Conservation (phyloP, 2,113 vertebrate species). For the Laticauda laticaudata region DNA sequence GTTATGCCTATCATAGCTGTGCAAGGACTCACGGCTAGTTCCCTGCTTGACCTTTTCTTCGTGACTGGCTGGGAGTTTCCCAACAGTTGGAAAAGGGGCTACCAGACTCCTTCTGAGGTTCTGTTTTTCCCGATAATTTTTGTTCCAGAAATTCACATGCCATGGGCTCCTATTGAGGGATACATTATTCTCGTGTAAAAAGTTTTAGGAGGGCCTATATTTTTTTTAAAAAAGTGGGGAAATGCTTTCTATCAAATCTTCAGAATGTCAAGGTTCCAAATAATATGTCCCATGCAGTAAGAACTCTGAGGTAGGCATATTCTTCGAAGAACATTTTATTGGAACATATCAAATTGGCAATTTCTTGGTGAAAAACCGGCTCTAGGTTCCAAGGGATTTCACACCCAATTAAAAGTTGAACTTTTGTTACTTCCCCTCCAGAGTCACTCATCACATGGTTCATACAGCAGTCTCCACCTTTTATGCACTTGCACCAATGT, state of each 20-base stretch:
- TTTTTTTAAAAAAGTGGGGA: neutral
- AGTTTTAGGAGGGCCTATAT: neutral
- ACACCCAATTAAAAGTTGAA: too few species aligned
- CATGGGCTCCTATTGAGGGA: neutral
- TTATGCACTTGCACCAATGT: too few species aligned
- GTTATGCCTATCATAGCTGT: neutral
- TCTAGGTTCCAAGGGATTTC: too few species aligned
- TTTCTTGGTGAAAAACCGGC: too few species aligned
- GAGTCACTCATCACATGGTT: too few species aligned
- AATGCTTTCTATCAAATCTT: neutral
- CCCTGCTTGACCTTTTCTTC: neutral
- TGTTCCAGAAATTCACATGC: constrained; percentile 11
- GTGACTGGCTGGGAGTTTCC: neutral
- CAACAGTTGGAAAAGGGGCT: neutral
- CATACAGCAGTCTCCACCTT: too few species aligned
- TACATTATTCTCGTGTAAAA: neutral
- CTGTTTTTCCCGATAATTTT: constrained; percentile 17
- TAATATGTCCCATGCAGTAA: too few species aligned
- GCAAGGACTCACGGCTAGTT: neutral
- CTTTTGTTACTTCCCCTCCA: too few species aligned
- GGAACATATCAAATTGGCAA: too few species aligned
- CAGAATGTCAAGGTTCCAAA: neutral
- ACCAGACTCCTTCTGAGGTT: neutral
- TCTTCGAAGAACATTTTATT: too few species aligned
- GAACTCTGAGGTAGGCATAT: too few species aligned